phyloP scores from a whole-genome alignment of 2,797 vertebrate species.

The Bovichtus variegatus region DNA sequence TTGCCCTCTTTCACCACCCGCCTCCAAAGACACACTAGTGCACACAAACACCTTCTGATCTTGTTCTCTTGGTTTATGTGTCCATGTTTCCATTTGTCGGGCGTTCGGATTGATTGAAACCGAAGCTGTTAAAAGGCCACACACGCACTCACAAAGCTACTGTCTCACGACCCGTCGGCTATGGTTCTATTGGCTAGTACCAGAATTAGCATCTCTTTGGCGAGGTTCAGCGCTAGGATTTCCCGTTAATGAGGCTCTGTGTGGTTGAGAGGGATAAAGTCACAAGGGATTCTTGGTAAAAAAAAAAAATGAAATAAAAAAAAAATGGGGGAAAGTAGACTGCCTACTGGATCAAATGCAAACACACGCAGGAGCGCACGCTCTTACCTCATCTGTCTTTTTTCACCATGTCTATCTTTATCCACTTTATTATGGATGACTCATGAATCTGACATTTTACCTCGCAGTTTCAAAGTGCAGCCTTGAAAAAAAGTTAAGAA shows the following conservation, averaged over 20 bases:
- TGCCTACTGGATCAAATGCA: slow-evolving; percentile 56
- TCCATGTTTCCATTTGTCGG: slow-evolving; percentile 73
- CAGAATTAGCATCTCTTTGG: slow-evolving; percentile 80
- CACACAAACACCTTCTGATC: slow-evolving; percentile 67
- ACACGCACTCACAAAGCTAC: slow-evolving; percentile 51
- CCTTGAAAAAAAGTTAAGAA: slow-evolving; percentile 45
- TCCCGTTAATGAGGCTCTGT: slow-evolving; percentile 81
- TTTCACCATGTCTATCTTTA: slow-evolving; percentile 49
- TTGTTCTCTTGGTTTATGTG: slow-evolving; percentile 76
- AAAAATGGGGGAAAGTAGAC: slow-evolving; percentile 33
- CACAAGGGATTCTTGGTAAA: slow-evolving; percentile 66
- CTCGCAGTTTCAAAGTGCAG: slow-evolving; percentile 32
- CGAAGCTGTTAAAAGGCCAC: slow-evolving; percentile 80
- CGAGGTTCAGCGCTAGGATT: slow-evolving; percentile 76
- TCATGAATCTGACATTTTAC: slow-evolving; percentile 55
- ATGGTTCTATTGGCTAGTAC: slow-evolving; percentile 73
- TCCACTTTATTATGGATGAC: slow-evolving; percentile 40
- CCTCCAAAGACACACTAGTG: slow-evolving; percentile 23
- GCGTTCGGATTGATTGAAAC: slow-evolving; percentile 79
- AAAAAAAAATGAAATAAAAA: neutral
- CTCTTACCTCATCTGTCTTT: slow-evolving; percentile 39
- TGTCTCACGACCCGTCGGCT: slow-evolving; percentile 64
- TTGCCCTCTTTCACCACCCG: slow-evolving; percentile 20
- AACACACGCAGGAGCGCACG: slow-evolving; percentile 36
- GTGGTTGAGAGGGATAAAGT: slow-evolving; percentile 65